phyloP scores from a whole-genome alignment of 2,888 invertebrate species.

The Harpagoxenus sublaevis region DNA sequence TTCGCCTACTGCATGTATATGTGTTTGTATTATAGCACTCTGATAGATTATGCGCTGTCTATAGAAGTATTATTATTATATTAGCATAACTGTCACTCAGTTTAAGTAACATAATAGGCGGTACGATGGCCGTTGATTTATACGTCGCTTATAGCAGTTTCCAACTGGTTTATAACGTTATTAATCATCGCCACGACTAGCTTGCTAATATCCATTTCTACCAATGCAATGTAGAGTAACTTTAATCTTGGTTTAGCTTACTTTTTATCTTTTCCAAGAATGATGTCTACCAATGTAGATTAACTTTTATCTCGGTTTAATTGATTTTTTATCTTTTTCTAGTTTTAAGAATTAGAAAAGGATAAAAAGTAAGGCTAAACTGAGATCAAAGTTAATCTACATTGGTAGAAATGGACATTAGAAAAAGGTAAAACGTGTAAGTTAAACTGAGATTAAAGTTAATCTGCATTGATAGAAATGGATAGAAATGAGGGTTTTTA shows the following conservation, averaged over 20 bases:
- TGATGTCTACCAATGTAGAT: background rate
- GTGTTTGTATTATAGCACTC: background rate
- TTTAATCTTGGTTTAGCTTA: background rate
- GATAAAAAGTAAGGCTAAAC: no score
- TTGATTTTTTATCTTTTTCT: background rate
- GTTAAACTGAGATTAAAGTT: background rate
- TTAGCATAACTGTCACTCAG: conserved; percentile 17
- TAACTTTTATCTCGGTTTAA: background rate
- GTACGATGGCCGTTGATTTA: conserved; percentile 2
- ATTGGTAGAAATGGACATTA: background rate
- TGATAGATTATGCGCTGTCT: conserved; percentile 7
- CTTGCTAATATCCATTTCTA: background rate
- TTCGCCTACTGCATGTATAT: conserved; percentile 11
- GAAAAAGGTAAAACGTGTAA: no score
- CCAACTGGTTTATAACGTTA: conserved; percentile 14
- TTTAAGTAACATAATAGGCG: conserved; percentile 9
- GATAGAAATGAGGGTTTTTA: background rate
- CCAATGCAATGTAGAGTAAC: background rate
- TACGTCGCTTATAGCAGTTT: conserved; percentile 1
- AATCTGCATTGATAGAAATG: background rate
- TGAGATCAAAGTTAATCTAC: background rate
- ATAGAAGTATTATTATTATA: conserved; percentile 29
- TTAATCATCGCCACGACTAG: background rate
- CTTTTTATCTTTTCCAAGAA: background rate
- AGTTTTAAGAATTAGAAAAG: background rate